Evolutionary conservation across 2,113 vertebrate species (phyloP).

Genomic region (Scophthalmus maximus): DNA sequence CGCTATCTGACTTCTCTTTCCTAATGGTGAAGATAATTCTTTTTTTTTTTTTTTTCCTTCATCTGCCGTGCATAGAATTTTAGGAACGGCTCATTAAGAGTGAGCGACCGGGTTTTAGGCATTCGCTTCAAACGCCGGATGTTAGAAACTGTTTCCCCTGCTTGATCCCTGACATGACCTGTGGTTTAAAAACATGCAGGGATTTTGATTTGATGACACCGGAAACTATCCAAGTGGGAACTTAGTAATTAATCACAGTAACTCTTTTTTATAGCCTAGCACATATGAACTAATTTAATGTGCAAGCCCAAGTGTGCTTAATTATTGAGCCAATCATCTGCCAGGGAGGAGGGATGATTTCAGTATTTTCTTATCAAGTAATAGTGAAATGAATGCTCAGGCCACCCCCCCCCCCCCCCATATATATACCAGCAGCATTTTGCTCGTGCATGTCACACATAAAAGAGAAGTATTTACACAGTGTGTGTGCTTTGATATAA

Average conservation of each 20-base stretch:
- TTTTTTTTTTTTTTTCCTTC: slow-evolving; percentile 39
- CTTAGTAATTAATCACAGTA: too few species aligned
- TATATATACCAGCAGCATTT: too few species aligned
- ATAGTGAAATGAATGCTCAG: not conserved
- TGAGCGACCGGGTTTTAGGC: slow-evolving; percentile 56
- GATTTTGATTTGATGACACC: too few species aligned
- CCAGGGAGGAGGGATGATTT: not conserved
- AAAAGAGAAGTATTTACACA: not conserved
- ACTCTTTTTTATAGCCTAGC: not conserved
- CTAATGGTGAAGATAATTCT: slow-evolving; percentile 31
- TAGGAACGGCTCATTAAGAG: slow-evolving; percentile 69
- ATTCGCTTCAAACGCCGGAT: slow-evolving; percentile 25
- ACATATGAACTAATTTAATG: not conserved
- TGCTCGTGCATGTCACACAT: not conserved
- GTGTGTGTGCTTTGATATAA: not conserved
- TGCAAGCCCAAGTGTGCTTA: not conserved
- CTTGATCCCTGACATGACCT: slow-evolving; percentile 28
- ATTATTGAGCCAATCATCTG: not conserved
- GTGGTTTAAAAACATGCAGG: too few species aligned
- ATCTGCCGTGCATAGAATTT: slow-evolving; percentile 65
- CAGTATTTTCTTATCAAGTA: not conserved
- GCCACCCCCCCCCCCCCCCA: not conserved
- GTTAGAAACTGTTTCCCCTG: slow-evolving; percentile 39
- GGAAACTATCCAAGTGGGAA: not conserved
- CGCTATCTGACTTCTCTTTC: slow-evolving; percentile 36